Evolutionary conservation across 2,113 vertebrate genomes (phyloP), one percentile per base, ranked within the genome.

Genomic region (Mobula hypostoma): DNA sequence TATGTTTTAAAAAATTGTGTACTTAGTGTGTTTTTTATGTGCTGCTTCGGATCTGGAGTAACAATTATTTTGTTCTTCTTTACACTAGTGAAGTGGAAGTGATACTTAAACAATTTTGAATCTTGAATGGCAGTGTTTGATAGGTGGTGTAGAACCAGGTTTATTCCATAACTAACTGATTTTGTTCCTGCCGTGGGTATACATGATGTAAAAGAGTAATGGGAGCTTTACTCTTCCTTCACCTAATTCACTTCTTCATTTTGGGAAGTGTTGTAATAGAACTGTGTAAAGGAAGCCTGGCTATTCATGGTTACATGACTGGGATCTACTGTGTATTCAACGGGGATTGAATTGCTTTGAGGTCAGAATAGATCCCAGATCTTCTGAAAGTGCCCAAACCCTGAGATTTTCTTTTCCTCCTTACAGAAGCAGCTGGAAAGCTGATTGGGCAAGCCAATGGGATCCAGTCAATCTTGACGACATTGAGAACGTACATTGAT

Each of bases 391-490:
- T 88, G 12, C 63, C 12, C 19, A 12, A 63, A 88, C 9, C 21
- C 17, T 29, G 15, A 87, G 48, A 48, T 1, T 5, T 2, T 58
- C 2, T 58, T 66, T 66, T 6, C 32, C 32, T 94, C 12, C 56
- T n/a, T 72, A 79, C 94, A 97, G 97, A 95, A 85, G 77, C 61
- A 11, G 27, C 94, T 11, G 94, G 94, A 0, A 95, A 95, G 21
- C 94, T 95, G 87, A 95, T 97, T 36, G 95, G 95, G 94, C 93
- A 94, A 66, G 94, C 66, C 0, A 95, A 95, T 63, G 90, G 96
- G 56, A 95, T 96, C 77, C 88, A 95, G 40, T 96, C 96, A 5
- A 94, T 97, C 7, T 94, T 97, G 94, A 95, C 94, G 2, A 94
- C 94, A 76, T 94, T 97, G 94, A 82, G 72, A 3, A 15, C 7